These are phyloP conservation scores for Siphamia tubifer DNA, from an alignment of 2,113 vertebrate species.

Conservation along the genomic window DNA sequence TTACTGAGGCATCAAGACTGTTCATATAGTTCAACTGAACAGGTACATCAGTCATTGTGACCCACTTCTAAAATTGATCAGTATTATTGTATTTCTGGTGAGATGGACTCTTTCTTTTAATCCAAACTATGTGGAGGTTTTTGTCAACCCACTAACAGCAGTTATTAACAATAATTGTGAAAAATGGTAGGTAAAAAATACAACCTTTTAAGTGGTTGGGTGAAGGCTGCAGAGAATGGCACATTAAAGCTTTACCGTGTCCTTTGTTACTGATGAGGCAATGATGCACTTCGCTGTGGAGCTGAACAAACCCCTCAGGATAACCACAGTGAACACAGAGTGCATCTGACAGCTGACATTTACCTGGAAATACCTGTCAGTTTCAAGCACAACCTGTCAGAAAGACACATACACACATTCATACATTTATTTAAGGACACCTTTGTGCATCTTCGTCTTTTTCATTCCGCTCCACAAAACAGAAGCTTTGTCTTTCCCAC, in stretches of 20 bases:
- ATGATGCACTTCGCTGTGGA: conserved; percentile 16
- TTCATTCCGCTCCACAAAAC: not conserved
- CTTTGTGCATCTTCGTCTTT: conserved; percentile 11
- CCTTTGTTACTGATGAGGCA: conserved; percentile 32
- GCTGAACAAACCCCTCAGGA: conserved; percentile 25
- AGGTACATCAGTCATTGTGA: too few species aligned
- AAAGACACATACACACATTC: not conserved
- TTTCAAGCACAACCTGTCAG: conserved; percentile 22
- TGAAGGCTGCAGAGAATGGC: not conserved
- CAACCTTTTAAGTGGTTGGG: not conserved
- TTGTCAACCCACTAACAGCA: conserved; percentile 2
- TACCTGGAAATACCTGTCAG: conserved; percentile 52
- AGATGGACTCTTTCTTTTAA: too few species aligned
- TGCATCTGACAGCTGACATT: conserved; percentile 60
- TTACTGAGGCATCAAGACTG: too few species aligned
- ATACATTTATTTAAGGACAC: not conserved
- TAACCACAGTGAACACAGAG: conserved; percentile 12
- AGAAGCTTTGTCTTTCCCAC: not conserved
- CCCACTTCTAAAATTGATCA: too few species aligned
- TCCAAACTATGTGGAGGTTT: too few species aligned
- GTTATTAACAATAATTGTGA: conserved; percentile 27
- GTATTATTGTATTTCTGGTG: too few species aligned
- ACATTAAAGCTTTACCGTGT: conserved; percentile 21
- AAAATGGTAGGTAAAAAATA: conserved; percentile 35
- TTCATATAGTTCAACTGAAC: too few species aligned